Conservation (phyloP, 2,888 invertebrate species). For the Halocaridina rubra region DNA sequence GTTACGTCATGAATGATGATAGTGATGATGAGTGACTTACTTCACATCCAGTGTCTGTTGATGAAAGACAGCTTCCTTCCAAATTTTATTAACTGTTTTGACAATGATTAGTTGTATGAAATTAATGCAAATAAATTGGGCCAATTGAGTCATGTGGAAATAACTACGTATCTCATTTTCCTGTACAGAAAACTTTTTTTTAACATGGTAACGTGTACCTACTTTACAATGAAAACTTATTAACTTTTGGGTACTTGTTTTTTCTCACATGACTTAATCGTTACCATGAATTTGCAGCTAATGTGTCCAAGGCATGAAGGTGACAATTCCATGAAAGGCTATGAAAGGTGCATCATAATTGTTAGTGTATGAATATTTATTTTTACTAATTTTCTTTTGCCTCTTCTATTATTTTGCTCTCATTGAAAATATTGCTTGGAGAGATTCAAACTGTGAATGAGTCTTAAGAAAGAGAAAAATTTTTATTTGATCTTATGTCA, state of each 20-base stretch:
- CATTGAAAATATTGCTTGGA: neutral
- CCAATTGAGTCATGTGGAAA: neutral
- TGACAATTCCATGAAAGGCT: conserved; percentile 7
- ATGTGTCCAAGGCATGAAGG: neutral
- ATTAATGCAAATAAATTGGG: neutral
- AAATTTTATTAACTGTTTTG: neutral
- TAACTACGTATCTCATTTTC: neutral
- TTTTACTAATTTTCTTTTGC: neutral
- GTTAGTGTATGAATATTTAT: neutral
- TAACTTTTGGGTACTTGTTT: no score
- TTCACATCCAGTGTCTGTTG: neutral
- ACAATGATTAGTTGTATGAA: neutral
- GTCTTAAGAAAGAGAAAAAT: neutral
- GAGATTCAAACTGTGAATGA: neutral
- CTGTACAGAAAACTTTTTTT: neutral
- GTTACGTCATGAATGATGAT: conserved; percentile 1
- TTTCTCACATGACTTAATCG: neutral
- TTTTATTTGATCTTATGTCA: no score
- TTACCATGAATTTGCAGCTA: neutral
- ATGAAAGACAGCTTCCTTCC: neutral
- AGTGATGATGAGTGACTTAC: no score
- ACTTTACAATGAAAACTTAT: no score
- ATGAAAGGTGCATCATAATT: neutral
- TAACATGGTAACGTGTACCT: no score
- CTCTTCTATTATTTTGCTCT: no score